Percentiles rank a stretch among this genome's conserved stretches.
Evolutionary conservation across 2,797 vertebrate species (phyloP).

Genomic region (Tauraco hartlaubi): DNA sequence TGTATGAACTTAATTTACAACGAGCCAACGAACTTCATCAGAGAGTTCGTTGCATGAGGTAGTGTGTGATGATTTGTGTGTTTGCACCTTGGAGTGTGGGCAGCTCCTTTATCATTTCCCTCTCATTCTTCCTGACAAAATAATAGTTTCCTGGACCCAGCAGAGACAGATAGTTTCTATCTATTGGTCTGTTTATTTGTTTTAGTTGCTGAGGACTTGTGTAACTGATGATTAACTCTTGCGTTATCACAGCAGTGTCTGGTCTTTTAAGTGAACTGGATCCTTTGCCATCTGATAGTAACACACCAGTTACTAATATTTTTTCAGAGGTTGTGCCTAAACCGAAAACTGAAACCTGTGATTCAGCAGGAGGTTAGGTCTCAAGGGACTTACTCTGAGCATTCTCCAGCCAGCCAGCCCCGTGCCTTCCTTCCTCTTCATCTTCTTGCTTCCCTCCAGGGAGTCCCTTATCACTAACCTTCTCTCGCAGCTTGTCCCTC

Average conservation of each 20-base stretch:
- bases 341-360: background rate
- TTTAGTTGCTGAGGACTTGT: background rate
- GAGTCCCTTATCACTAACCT: background rate
- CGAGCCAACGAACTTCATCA: background rate
- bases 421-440: fast-evolving
- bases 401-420: background rate
- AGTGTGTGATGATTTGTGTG: background rate
- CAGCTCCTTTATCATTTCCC: background rate
- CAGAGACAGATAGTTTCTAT: background rate
- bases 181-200: background rate
- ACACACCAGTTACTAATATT: background rate
- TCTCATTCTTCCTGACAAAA: background rate
- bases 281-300: background rate
- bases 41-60: background rate
- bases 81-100: background rate
- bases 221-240: background rate
- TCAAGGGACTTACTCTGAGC: background rate
- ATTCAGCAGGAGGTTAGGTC: background rate
- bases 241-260: background rate
- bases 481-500: background rate
- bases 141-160: background rate
- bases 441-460: background rate
- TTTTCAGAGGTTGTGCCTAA: background rate
- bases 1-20: background rate
- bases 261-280: background rate